Percentiles rank a stretch among this genome's conserved stretches.
Evolutionary conservation across 2,113 vertebrate species (phyloP).

Genomic region (Delphinapterus leucas): DNA sequence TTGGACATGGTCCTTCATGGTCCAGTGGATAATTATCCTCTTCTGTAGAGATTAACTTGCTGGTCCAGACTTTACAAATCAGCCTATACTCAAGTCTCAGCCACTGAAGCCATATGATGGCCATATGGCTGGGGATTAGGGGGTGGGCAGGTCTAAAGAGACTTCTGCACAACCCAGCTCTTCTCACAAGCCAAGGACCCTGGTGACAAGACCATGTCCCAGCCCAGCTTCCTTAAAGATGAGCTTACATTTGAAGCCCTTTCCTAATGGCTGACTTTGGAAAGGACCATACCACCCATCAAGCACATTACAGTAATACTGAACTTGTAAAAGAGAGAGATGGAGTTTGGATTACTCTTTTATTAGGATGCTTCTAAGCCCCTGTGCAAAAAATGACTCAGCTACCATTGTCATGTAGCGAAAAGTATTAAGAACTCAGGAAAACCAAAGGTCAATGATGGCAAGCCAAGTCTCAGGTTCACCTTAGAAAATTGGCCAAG

Average conservation of each 20-base stretch:
- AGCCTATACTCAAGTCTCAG: neutral
- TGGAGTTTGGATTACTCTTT: neutral
- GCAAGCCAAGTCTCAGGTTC: neutral
- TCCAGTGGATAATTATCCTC: rapidly evolving
- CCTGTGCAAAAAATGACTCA: neutral
- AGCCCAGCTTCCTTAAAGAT: neutral
- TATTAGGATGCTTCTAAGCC: neutral
- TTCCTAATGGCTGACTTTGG: neutral
- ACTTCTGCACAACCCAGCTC: neutral
- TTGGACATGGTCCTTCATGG: neutral
- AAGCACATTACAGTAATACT: neutral
- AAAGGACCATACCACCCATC: neutral
- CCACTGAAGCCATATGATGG: neutral
- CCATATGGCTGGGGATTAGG: neutral
- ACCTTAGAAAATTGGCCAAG: neutral
- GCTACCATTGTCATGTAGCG: no score
- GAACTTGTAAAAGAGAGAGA: neutral
- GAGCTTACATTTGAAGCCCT: neutral
- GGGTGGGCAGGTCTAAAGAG: neutral
- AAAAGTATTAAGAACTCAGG: neutral
- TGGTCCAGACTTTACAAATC: neutral
- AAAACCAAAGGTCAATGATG: neutral
- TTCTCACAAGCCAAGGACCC: neutral
- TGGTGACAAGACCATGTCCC: neutral
- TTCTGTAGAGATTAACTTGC: neutral